Evolutionary conservation across 1,140 invertebrate genomes (phyloP), one percentile per base, ranked within the genome.

Genomic region (Rhynchophorus ferrugineus): DNA sequence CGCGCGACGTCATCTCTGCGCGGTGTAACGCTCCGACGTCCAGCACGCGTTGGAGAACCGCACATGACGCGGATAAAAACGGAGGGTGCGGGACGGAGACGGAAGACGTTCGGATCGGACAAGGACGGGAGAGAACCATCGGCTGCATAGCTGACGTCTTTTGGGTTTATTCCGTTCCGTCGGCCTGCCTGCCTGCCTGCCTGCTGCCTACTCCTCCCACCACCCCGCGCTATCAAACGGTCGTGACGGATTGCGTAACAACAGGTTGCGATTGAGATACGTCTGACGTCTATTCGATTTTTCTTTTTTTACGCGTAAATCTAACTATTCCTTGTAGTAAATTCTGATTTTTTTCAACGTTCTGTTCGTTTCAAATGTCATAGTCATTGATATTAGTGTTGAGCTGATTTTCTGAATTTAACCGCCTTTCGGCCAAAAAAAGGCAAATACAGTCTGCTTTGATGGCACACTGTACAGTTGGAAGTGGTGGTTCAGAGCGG

Each of bases 61-160:
- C 49, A 52, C 44, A 52, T 52, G 49, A 45, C 49, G 49, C 43
- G 20, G 49, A 44, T 52, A 52, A 52, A 52, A 52, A 52, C 45
- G 45, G 49, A 52, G 49, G 49, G 49, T 52, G 49, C 20, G n/a
- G 9, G 42, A 44, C 33, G 44, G 37, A 18, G 49, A 51, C 3
- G 37, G 49, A 8, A 18, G 19, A 36, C 11, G 17, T 35, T 17
- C 14, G 21, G 21, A 17, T 17, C 16, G 34, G 24, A 45, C 17
- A 29, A 39, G 21, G 49, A 52, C 19, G 42, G 43, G 20, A 13
- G 43, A 44, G 11, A 22, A n/a, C n/a, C 11, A 33, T 37, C 7
- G 35, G 44, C 9, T 44, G 49, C 24, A 52, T 45, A 43, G 45
- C 42, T 52, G 49, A 52, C 42, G 43, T 52, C n/a, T 19, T n/a